These are phyloP conservation scores for Drosophila kambysellisi DNA, from an alignment of 2,888 invertebrate genomes.

Conservation along the genomic window DNA sequence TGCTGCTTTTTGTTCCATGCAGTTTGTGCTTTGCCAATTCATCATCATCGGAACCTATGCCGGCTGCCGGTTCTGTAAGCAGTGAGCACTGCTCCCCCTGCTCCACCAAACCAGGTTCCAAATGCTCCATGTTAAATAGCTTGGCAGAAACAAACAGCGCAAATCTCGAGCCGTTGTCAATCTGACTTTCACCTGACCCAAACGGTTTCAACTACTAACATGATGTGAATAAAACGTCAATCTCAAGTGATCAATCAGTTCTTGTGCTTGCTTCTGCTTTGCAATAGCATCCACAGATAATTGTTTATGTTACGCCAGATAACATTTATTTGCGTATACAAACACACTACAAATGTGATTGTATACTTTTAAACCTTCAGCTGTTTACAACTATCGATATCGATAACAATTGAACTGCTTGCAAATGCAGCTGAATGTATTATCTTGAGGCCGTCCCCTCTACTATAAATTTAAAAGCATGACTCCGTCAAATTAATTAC, in stretches of 20 bases:
- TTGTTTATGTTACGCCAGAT: background rate
- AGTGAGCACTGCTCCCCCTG: constrained; percentile 52
- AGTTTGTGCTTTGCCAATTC: constrained; percentile 21
- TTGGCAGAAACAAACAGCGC: background rate
- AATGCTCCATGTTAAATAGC: constrained; percentile 24
- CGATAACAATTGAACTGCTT: background rate
- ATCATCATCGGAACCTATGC: constrained; percentile 31
- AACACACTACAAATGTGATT: background rate
- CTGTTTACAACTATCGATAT: constrained; percentile 30
- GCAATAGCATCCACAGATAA: background rate
- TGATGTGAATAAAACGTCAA: background rate
- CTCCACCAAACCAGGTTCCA: constrained; percentile 2
- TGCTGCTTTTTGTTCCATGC: constrained; percentile 21
- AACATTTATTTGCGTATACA: constrained; percentile 11
- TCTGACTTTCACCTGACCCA: background rate
- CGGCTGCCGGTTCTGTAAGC: constrained; percentile 25
- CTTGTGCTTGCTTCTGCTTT: background rate
- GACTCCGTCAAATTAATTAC: background rate
- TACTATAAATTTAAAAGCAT: background rate
- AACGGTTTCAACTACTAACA: background rate
- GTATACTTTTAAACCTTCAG: constrained; percentile 15
- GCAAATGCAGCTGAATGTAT: background rate
- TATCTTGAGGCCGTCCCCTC: background rate
- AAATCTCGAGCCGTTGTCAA: constrained; percentile 1
- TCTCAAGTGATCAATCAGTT: background rate